A percentile compares a stretch with the other conserved stretches of the same genome.
These are phyloP conservation scores for Acrocephalus scirpaceus DNA, from an alignment of 2,797 vertebrate genomes.

Conservation along the genomic window DNA sequence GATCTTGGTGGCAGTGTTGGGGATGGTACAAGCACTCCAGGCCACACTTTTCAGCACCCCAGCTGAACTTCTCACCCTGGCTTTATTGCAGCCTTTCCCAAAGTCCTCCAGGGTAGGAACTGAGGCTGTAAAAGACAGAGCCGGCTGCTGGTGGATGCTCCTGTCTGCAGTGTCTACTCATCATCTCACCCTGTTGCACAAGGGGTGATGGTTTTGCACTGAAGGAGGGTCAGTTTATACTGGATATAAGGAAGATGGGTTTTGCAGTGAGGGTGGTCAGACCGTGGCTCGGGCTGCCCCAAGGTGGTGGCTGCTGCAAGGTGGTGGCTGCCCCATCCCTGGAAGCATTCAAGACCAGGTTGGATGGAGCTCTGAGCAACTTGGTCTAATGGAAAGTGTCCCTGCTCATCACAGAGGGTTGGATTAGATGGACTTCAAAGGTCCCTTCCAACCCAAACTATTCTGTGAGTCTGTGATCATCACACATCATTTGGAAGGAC, in stretches of 20 bases:
- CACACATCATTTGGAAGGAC: not conserved
- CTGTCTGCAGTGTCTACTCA: not conserved
- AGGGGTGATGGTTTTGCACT: not conserved
- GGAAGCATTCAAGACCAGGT: not conserved
- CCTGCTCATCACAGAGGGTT: not conserved
- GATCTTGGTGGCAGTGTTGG: not conserved
- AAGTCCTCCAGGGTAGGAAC: not conserved
- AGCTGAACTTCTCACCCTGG: not conserved
- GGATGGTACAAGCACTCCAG: not conserved
- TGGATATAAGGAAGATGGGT: not conserved
- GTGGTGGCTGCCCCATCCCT: not conserved
- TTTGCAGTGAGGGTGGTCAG: not conserved
- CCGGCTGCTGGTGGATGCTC: not conserved
- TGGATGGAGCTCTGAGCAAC: not conserved
- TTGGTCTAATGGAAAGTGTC: not conserved
- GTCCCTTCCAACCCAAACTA: not conserved
- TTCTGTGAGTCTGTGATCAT: not conserved
- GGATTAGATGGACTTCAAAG: not conserved
- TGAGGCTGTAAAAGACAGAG: not conserved
- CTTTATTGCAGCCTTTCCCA: not conserved
- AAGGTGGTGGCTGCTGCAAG: not conserved
- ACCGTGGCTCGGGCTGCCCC: not conserved
- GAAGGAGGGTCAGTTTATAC: not conserved
- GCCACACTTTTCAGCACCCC: not conserved
- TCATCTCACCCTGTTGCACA: not conserved